Base-by-base conservation (phyloP, 2,888 invertebrate genomes). In the Torymus auratus region DNA sequence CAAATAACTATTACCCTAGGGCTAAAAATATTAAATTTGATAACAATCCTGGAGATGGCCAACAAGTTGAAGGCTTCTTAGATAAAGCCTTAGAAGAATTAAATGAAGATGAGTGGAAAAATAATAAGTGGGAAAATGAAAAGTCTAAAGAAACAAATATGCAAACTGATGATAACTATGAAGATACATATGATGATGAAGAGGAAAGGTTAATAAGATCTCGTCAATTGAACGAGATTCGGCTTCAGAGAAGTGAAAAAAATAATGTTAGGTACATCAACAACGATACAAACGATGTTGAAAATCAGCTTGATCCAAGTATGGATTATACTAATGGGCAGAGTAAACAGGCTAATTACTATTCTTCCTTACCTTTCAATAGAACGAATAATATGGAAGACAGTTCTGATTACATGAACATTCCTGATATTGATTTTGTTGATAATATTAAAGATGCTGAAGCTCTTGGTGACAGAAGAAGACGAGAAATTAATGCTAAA, bases 311-410 rank as follows among this genome's bases (percentile, higher is more conserved):
- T 20, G 87, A 88, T 80, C 83, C 84, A 0, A 86, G 84, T 75
- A 86, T 87, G 86, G 87, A 87, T 84, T 87, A 87, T 55, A 87
- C 87, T 1, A 87, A 88, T 78, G 87, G 86, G 2, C 86, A 85
- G 50, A 81, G 74, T 11, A 86, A 83, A 65, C 82, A 84, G 55
- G 74, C 78, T 58, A 84, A 83, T 60, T 86, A 85, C 65, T 80
- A 83, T 74, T 83, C 84, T 13, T 58, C 79, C 13, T 58, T 75
- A 23, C 64, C 52, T 2, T 82, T 73, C 13, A 83, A 82, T 70
- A 68, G 79, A 70, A 72, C 84, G n/a, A 74, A 58, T 64, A 78
- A 82, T 50, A 41, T 71, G 7, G 80, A 81, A 10, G 83, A 84
- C 12, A 78, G 69, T n/a, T 70, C 73, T 5, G 82, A 83, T 41